Evolutionary conservation across 2,888 invertebrate genomes (phyloP).

Genomic region (Cephus sareptanus): DNA sequence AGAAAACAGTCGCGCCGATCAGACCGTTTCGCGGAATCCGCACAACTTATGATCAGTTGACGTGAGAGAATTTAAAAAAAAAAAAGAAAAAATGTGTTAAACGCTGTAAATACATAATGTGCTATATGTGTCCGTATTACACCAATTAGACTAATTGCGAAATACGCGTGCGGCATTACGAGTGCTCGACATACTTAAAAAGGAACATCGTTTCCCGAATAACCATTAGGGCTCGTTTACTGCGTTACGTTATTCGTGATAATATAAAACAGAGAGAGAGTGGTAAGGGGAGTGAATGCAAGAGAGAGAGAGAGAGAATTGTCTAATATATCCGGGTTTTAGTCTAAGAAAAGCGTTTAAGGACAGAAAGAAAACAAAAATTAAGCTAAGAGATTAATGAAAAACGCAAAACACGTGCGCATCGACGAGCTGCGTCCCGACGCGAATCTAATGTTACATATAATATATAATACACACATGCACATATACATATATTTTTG

Average conservation of each 20-base stretch:
- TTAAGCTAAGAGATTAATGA: neutral
- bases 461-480: neutral
- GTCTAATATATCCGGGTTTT: neutral
- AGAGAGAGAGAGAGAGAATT: neutral
- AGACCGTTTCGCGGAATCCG: neutral
- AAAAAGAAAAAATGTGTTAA: neutral
- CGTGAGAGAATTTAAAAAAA: neutral
- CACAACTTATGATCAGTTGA: neutral
- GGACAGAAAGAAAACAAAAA: conserved; percentile 1
- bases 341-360: neutral
- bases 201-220: neutral
- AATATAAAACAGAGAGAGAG: neutral
- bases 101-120: neutral
- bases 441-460: neutral
- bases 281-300: no score
- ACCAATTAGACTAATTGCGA: neutral
- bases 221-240: neutral
- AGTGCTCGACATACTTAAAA: neutral
- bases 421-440: neutral
- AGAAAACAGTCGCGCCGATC: neutral
- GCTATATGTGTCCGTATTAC: neutral
- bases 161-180: neutral
- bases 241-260: neutral
- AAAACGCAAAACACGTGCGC: neutral
- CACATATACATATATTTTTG: neutral